Evolutionary conservation across 1,140 invertebrate species (phyloP).

Genomic region (Thaumatotibia leucotreta): DNA sequence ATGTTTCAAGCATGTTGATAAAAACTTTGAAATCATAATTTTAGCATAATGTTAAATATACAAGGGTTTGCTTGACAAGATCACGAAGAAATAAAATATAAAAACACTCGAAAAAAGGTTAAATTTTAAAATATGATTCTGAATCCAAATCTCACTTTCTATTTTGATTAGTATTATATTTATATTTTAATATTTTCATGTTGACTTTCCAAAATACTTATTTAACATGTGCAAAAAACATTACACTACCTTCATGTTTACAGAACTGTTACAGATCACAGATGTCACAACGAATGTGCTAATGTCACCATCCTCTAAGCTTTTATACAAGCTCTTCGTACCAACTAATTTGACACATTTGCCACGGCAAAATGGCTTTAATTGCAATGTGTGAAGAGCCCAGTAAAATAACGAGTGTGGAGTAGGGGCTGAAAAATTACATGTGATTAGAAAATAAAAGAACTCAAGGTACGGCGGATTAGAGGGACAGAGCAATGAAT

Average conservation of each 20-base stretch:
- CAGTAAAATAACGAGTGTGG: background rate
- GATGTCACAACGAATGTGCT: constrained; percentile 6
- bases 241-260: constrained; percentile 20
- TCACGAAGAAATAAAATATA: too few species aligned
- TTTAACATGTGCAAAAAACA: too few species aligned
- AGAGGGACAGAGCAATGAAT: constrained; percentile 14
- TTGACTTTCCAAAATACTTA: too few species aligned
- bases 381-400: background rate
- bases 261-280: constrained; percentile 13
- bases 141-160: too few species aligned
- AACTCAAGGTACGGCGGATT: constrained; percentile 39
- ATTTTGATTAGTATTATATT: too few species aligned
- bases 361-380: background rate
- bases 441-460: constrained; percentile 43
- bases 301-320: background rate
- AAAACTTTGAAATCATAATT: too few species aligned
- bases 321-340: constrained; percentile 39
- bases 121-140: too few species aligned
- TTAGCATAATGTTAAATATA: too few species aligned
- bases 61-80: too few species aligned
- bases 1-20: too few species aligned
- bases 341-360: background rate
- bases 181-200: too few species aligned
- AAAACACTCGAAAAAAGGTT: too few species aligned
- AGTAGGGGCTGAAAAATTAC: constrained; percentile 50